Conservation (phyloP, 2,888 invertebrate genomes). For the Yponomeuta sedellus region DNA sequence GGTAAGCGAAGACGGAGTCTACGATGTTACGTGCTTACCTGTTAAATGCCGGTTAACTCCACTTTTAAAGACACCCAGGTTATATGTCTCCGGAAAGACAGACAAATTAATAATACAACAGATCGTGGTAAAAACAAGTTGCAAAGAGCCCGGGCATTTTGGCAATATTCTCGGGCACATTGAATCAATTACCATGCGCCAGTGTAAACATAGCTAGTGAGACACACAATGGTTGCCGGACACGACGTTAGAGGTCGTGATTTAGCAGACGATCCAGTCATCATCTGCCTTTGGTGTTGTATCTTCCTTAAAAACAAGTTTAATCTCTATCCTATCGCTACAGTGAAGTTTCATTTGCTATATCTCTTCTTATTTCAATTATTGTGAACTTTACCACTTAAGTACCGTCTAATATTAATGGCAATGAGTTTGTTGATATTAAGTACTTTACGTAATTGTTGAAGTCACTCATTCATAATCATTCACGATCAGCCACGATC, state of each 20-base stretch:
- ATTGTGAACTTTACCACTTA: background rate
- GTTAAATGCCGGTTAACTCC: too few relatives aligned
- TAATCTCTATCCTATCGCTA: slow-evolving; percentile 66
- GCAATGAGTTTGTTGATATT: background rate
- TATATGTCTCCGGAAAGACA: too few relatives aligned
- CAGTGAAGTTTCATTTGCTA: slow-evolving; percentile 61
- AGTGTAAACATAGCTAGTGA: too few relatives aligned
- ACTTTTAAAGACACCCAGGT: too few relatives aligned
- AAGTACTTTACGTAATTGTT: background rate
- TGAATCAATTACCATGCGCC: too few relatives aligned
- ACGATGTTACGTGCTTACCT: too few relatives aligned
- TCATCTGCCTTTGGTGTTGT: slow-evolving; percentile 70
- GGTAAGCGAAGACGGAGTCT: too few relatives aligned
- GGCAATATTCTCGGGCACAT: too few relatives aligned
- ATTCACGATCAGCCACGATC: background rate
- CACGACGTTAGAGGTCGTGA: background rate
- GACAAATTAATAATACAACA: too few relatives aligned
- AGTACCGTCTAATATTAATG: background rate
- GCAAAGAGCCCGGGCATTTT: too few relatives aligned
- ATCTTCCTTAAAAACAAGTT: slow-evolving; percentile 48
- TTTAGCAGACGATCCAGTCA: slow-evolving; percentile 36
- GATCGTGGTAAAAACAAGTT: too few relatives aligned
- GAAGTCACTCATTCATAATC: background rate
- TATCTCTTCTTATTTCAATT: slow-evolving; percentile 36
- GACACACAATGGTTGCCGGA: background rate